Conservation (phyloP, 1,140 invertebrate genomes). For the Macrosteles quadrilineatus region DNA sequence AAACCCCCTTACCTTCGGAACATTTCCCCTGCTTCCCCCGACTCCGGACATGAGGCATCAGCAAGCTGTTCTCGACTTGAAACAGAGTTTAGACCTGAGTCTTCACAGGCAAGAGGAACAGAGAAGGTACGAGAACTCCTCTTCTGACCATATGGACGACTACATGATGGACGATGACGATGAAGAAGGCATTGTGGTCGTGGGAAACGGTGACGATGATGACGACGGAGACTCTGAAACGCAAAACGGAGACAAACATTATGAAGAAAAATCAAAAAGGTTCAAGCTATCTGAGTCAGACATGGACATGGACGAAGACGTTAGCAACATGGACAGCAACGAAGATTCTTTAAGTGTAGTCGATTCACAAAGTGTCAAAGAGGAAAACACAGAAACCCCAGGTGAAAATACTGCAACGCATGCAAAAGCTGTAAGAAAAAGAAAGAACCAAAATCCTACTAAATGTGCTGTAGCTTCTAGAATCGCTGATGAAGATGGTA, state of each 20-base stretch:
- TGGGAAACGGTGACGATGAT: conserved; percentile 63
- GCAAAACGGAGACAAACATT: conserved; percentile 51
- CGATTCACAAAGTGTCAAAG: conserved; percentile 57
- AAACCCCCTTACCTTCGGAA: conserved; percentile 69
- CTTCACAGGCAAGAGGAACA: conserved; percentile 53
- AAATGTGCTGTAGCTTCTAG: conserved; percentile 65
- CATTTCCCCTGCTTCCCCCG: conserved; percentile 71
- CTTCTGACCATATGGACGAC: conserved; percentile 48
- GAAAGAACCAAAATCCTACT: conserved; percentile 91
- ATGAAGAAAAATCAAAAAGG: conserved; percentile 68
- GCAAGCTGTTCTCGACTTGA: conserved; percentile 65
- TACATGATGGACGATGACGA: conserved; percentile 56
- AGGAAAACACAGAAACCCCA: conserved; percentile 54
- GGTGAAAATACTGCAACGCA: conserved; percentile 45
- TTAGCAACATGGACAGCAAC: conserved; percentile 70
- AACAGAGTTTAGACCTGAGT: conserved; percentile 63
- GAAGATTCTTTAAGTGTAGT: conserved; percentile 67
- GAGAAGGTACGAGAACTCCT: conserved; percentile 34
- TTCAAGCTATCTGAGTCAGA: conserved; percentile 62
- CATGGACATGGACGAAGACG: conserved; percentile 60
- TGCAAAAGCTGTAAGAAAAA: conserved; percentile 61
- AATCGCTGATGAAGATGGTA: conserved; percentile 54
- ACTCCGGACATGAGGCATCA: conserved; percentile 67
- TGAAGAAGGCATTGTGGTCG: conserved; percentile 63
- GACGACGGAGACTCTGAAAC: conserved; percentile 58